phyloP scores from a whole-genome alignment of 2,113 vertebrate genomes.

The Orthonyx spaldingii region DNA sequence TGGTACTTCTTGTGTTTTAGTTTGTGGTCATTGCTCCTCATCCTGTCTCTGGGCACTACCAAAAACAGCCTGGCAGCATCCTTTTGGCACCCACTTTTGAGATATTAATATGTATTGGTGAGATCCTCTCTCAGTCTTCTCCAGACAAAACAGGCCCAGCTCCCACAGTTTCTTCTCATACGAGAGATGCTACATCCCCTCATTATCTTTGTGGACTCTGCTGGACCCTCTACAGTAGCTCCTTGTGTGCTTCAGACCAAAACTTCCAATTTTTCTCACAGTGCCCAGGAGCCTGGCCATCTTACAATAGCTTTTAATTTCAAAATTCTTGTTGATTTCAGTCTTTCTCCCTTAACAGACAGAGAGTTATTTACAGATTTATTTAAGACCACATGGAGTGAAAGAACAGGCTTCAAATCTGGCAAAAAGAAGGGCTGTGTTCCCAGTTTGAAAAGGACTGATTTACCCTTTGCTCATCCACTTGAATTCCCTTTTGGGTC shows the following conservation, averaged over 20 bases:
- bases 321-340: neutral
- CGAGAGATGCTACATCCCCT: neutral
- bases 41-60: neutral
- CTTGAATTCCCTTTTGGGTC: neutral
- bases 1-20: neutral
- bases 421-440: neutral
- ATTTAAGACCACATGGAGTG: neutral
- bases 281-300: neutral
- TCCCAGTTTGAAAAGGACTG: neutral
- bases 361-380: neutral
- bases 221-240: neutral
- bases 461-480: neutral
- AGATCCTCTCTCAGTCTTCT: neutral
- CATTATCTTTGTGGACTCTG: neutral
- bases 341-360: neutral
- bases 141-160: neutral
- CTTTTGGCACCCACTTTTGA: neutral
- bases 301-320: neutral
- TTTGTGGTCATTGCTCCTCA: neutral
- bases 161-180: neutral
- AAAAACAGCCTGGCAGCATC: neutral
- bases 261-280: neutral
- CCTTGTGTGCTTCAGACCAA: neutral
- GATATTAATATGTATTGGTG: neutral
- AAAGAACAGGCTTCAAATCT: neutral